phyloP scores from a whole-genome alignment of 2,113 vertebrate species.

The Pipra filicauda region DNA sequence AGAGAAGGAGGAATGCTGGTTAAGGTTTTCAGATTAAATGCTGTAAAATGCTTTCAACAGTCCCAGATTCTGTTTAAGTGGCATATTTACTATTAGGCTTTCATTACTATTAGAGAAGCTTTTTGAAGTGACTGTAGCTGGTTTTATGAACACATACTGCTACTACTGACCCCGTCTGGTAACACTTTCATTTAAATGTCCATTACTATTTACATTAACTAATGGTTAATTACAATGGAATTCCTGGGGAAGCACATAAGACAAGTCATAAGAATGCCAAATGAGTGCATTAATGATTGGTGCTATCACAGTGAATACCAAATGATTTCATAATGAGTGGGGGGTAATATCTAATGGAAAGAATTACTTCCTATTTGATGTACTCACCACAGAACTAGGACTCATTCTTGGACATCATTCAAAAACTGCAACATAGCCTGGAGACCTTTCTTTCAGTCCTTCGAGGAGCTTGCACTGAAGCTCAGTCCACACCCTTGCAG shows the following conservation, averaged over 20 bases:
- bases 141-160: slow-evolving; percentile 22
- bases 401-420: slow-evolving; percentile 61
- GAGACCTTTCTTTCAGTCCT: slow-evolving; percentile 37
- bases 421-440: slow-evolving; percentile 42
- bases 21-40: neutral
- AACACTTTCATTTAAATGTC: slow-evolving; percentile 68
- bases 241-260: slow-evolving; percentile 69
- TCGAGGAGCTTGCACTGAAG: neutral
- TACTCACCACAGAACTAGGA: slow-evolving; percentile 60
- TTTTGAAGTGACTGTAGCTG: neutral
- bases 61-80: neutral
- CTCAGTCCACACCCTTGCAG: slow-evolving; percentile 22
- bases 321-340: slow-evolving; percentile 77
- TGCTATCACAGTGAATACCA: slow-evolving; percentile 75
- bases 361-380: slow-evolving; percentile 66
- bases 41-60: neutral
- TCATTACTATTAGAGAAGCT: neutral
- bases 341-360: slow-evolving; percentile 71
- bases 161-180: slow-evolving; percentile 55
- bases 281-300: slow-evolving; percentile 76
- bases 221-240: slow-evolving; percentile 76
- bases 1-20: neutral
- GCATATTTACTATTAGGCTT: slow-evolving; percentile 12
- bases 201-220: slow-evolving; percentile 77
- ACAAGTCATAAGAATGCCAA: slow-evolving; percentile 70